Evolutionary conservation across 2,113 vertebrate genomes (phyloP), one percentile per base, ranked within the genome.

Genomic region (Entosphenus tridentatus): DNA sequence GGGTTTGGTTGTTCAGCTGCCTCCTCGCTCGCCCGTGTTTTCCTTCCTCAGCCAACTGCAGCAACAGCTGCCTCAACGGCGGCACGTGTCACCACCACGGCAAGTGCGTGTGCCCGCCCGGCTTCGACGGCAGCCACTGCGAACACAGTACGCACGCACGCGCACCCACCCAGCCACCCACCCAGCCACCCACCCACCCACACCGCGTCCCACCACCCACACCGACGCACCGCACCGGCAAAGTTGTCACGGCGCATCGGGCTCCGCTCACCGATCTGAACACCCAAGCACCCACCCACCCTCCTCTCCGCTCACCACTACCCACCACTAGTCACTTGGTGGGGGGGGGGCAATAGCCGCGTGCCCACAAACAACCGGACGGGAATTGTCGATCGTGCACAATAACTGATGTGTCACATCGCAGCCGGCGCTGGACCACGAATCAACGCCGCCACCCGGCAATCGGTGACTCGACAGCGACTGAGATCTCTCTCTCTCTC

Each of bases 81-180:
- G 87, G 86, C 68, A 87, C 84, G 0, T 90, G 86, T 68, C 87
- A 87, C 78, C 87, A 86, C 73, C 83, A 85, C 11, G 85, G 82
- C 72, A 90, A 90, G 78, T 90, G 87, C 72, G 78, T 89, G 74
- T 90, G 87, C 70, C 79, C 85, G 67, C 80, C 83, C 0, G 86
- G 85, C 71, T 81, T 84, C 56, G 83, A 87, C 71, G 87, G 87
- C 68, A 78, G 81, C 65, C 85, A 80, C 1, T 90, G 87, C 76
- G 85, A 89, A 77, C 83, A 80, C 67, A 87, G 87, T 90, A 72
- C 84, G 87, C 58, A 62, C 58, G 16, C 58, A 62, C 58, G 16
- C 58, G 2, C 58, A 3, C 58, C 1, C 58, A 3, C 58, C 4
- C 21, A 62, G 3, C 13, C 58, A 62, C 3, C 13, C 58, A 62